Percentiles rank a stretch among this genome's conserved stretches.
phyloP scores from a whole-genome alignment of 2,888 invertebrate species.

The Mimumesa dahlbomi region DNA sequence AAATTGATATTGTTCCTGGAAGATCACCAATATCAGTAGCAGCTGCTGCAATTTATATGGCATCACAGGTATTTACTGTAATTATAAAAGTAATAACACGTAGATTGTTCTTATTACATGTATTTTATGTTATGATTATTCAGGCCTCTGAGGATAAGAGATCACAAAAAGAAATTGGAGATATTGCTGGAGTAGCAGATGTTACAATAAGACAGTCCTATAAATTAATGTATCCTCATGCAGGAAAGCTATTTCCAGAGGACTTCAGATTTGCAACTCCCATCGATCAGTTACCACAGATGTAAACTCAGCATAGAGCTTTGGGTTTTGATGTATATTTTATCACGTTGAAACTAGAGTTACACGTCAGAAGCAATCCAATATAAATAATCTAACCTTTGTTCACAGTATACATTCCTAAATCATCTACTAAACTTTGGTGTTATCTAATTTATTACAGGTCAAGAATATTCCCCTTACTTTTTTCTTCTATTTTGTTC shows the following conservation, averaged over 20 bases:
- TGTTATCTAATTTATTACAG: slow-evolving; percentile 45
- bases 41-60: slow-evolving; percentile 99
- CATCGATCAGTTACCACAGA: slow-evolving; percentile 94
- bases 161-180: slow-evolving; percentile 91
- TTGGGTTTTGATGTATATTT: slow-evolving; percentile 44
- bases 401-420: slow-evolving; percentile 54
- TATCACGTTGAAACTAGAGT: slow-evolving; percentile 46
- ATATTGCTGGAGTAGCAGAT: slow-evolving; percentile 94
- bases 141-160: slow-evolving; percentile 85
- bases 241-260: slow-evolving; percentile 94
- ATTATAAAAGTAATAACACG: background rate
- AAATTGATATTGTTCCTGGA: slow-evolving; percentile 98
- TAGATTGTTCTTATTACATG: background rate
- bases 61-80: slow-evolving; percentile 88
- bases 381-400: slow-evolving; percentile 37
- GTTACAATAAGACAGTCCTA: slow-evolving; percentile 96
- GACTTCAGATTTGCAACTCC: slow-evolving; percentile 98
- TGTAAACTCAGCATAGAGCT: slow-evolving; percentile 85
- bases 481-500: slow-evolving; percentile 23
- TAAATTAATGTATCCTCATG: slow-evolving; percentile 97
- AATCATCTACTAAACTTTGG: slow-evolving; percentile 34
- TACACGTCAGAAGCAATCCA: slow-evolving; percentile 38
- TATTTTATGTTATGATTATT: slow-evolving; percentile 13
- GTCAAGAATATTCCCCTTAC: background rate
- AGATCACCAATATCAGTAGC: slow-evolving; percentile 99